Percentiles rank a stretch among this genome's conserved stretches.
Conservation (phyloP, 2,113 vertebrate genomes). For the Syngnathoides biaculeatus region DNA sequence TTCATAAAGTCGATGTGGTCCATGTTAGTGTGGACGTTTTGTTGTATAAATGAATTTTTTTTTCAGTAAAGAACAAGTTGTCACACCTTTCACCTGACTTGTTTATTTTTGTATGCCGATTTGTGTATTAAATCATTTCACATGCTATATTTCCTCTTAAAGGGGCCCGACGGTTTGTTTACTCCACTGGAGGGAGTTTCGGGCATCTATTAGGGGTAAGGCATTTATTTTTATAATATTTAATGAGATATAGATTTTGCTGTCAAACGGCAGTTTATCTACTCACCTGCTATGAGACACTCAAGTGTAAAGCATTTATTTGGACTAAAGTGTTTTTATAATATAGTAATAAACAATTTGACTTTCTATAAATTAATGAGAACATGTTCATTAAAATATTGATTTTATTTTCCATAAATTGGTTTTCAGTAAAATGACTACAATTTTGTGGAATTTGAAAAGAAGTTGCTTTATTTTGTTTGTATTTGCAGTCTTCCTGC, state of each 20-base stretch:
- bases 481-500: too few relatives aligned
- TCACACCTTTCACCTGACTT: constrained; percentile 41
- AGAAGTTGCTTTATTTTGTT: neutral
- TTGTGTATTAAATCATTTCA: neutral
- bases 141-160: neutral
- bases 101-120: neutral
- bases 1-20: constrained; percentile 59
- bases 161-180: neutral
- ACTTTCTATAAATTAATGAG: too few relatives aligned
- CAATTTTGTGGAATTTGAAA: neutral
- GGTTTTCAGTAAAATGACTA: too few relatives aligned
- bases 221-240: too few relatives aligned
- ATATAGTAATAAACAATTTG: too few relatives aligned
- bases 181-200: too few relatives aligned
- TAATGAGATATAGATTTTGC: too few relatives aligned
- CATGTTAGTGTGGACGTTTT: constrained; percentile 84
- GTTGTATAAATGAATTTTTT: constrained; percentile 81
- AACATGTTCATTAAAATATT: too few relatives aligned
- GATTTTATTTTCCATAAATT: too few relatives aligned
- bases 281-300: neutral
- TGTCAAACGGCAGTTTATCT: too few relatives aligned
- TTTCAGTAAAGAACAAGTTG: constrained; percentile 76
- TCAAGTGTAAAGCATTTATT: neutral
- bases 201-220: too few relatives aligned
- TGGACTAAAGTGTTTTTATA: too few relatives aligned